Evolutionary conservation across 2,888 invertebrate genomes (phyloP), one percentile per base, ranked within the genome.

Genomic region (Agonopterix alstromeriana): DNA sequence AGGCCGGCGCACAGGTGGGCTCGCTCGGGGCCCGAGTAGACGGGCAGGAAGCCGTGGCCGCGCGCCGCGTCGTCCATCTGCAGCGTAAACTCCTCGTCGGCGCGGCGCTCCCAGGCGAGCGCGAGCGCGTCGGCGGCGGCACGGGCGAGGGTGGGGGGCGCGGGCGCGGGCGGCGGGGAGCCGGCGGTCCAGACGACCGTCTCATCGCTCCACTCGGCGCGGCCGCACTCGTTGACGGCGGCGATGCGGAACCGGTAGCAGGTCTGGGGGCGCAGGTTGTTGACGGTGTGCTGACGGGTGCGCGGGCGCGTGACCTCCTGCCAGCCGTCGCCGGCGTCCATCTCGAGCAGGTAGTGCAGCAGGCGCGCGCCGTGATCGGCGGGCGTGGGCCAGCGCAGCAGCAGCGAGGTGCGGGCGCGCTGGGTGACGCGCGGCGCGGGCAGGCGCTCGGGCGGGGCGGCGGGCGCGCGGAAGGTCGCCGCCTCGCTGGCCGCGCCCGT

Each of bases 321-420:
- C 82, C 93, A 97, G 35, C 91, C 91, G 36, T 88, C 90, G 52
- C 94, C 94, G 71, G 93, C 92, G 70, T 95, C 94, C 74, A 92
- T 92, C 81, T 97, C 95, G 52, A 97, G 88, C 51, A 93, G 75
- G 81, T 96, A 97, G 70, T 93, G 91, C 47, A 90, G 85, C 52
- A 97, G 91, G 65, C 93, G 92, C 10, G 95, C 91, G 44, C 97
- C 97, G 82, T 97, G 96, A 75, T 95, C 95, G 53, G 89, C 81
- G 17, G 94, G 92, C 47, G 93, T 90, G 73, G 90, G 86, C 94
- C 94, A 95, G 63, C 93, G 91, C 63, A 94, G 79, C 67, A 93
- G 92, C 54, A 94, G 81, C 35, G 92, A 91, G 65, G 92, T 93
- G 77, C 94, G 94, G 57, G 92, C 91, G 67, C 94, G 92, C 64